Evolutionary conservation across 2,113 vertebrate genomes (phyloP), one percentile per base, ranked within the genome.

Genomic region (Platysteira castanea): DNA sequence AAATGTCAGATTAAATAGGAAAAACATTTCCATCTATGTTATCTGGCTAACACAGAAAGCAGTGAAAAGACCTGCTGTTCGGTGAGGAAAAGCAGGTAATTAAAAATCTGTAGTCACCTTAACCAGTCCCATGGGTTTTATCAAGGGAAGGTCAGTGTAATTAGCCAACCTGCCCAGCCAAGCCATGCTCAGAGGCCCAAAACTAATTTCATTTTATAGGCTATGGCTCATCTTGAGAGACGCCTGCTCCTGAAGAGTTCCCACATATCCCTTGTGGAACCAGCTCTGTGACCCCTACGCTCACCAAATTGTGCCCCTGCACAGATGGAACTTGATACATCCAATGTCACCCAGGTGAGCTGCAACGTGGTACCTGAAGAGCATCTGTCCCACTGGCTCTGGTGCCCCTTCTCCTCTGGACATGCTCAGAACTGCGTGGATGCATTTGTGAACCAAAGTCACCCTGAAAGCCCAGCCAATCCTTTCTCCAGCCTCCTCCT

Each of bases 401-500:
- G 47, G 67, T 84, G 73, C 52, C 57, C 56, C 8, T 39, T 57
- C n/a, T 87, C 52, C 68, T 83, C 33, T 12, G 3, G n/a, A 46
- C 0, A 0, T 28, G 27, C 50, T 87, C 47, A 65, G 41, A 68
- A 78, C 10, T 8, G 24, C 4, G 8, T 0, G 2, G 37, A 35
- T 79, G 39, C 6, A 0, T 59, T 61, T 56, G 46, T 1, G 15
- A 82, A 78, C 9, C 1, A 8, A 64, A 69, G 31, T 15, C 65
- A 79, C 6, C 28, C 54, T 53, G 24, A 87, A 87, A 57, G 13
- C 37, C 31, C 46, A 77, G 59, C 5, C 68, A 46, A 18, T 12
- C 13, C 53, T 65, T 73, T 17, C 64, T 64, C 39, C 0, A 0
- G 21, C 11, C 20, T 67, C 31, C 61, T 77, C 14, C n/a, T 64